A percentile compares a stretch with the other conserved stretches of the same genome.
Conservation (phyloP, 2,888 invertebrate species). For the Euproctis similis region DNA sequence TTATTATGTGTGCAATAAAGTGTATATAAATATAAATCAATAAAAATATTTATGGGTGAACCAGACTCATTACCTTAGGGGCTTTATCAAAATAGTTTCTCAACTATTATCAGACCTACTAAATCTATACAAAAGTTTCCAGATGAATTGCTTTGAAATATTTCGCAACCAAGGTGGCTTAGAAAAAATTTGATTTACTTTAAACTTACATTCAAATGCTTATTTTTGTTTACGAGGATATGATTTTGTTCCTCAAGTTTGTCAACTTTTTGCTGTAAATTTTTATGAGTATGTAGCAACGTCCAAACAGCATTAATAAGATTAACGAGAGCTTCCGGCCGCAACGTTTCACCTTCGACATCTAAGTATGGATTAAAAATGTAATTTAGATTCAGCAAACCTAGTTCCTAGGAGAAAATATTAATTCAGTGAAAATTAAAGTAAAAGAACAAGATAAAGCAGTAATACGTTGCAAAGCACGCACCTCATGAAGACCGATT, state of each 20-base stretch:
- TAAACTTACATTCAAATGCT: conserved; percentile 54
- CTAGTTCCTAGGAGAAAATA: conserved; percentile 46
- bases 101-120: not conserved
- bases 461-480: conserved; percentile 4
- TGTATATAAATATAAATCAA: too few relatives aligned
- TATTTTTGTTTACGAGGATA: conserved; percentile 52
- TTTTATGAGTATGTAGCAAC: conserved; percentile 51
- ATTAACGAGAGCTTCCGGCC: conserved; percentile 45
- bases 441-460: not conserved
- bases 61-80: too few relatives aligned
- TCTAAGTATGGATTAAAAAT: conserved; percentile 61
- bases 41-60: too few relatives aligned
- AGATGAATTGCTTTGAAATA: too few relatives aligned
- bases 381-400: conserved; percentile 52
- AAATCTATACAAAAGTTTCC: not conserved
- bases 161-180: too few relatives aligned
- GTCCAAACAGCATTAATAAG: conserved; percentile 59
- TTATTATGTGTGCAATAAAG: too few relatives aligned
- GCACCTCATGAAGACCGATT: conserved; percentile 58
- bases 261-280: conserved; percentile 40
- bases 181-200: too few relatives aligned
- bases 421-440: not conserved
- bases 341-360: conserved; percentile 33
- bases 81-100: too few relatives aligned
- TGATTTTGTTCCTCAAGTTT: conserved; percentile 51